phyloP scores from a whole-genome alignment of 2,797 vertebrate species.

The Melanotaenia pygmaea region DNA sequence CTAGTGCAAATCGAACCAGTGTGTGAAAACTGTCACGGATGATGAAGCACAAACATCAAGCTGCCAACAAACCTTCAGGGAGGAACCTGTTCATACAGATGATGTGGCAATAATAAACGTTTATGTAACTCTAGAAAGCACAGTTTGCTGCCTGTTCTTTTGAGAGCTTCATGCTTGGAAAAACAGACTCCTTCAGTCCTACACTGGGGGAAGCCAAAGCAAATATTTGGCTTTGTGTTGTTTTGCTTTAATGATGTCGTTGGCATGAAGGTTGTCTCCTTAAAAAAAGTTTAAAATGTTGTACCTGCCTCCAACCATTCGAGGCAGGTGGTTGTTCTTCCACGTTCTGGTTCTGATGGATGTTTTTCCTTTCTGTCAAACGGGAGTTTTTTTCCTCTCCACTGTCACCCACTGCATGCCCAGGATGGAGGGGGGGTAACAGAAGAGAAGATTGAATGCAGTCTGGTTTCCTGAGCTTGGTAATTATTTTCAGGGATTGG shows the following conservation, averaged over 20 bases:
- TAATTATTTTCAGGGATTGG: too few relatives aligned
- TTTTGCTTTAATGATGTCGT: not conserved
- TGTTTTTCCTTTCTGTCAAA: too few relatives aligned
- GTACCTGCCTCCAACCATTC: too few relatives aligned
- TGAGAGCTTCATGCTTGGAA: constrained; percentile 1
- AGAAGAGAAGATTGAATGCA: too few relatives aligned
- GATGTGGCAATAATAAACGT: constrained; percentile 20
- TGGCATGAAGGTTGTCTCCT: not conserved
- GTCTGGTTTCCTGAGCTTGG: too few relatives aligned
- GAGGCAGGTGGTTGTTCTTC: too few relatives aligned
- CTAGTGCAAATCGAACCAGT: constrained; percentile 9
- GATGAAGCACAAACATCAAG: constrained; percentile 31
- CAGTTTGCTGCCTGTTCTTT: constrained; percentile 1
- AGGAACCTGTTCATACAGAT: constrained; percentile 10
- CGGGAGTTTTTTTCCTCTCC: too few relatives aligned
- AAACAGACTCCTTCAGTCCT: not conserved
- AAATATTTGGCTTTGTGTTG: not conserved
- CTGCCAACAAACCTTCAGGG: constrained; percentile 21
- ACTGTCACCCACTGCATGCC: too few relatives aligned
- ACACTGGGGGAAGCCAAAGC: not conserved
- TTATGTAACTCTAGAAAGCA: not conserved
- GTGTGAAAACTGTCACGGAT: constrained; percentile 22
- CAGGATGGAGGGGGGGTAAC: too few relatives aligned
- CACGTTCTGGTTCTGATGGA: too few relatives aligned
- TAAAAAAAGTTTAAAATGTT: too few relatives aligned